Evolutionary conservation across 2,797 vertebrate genomes (phyloP), one percentile per base, ranked within the genome.

Genomic region (Lutjanus argentimaculatus): DNA sequence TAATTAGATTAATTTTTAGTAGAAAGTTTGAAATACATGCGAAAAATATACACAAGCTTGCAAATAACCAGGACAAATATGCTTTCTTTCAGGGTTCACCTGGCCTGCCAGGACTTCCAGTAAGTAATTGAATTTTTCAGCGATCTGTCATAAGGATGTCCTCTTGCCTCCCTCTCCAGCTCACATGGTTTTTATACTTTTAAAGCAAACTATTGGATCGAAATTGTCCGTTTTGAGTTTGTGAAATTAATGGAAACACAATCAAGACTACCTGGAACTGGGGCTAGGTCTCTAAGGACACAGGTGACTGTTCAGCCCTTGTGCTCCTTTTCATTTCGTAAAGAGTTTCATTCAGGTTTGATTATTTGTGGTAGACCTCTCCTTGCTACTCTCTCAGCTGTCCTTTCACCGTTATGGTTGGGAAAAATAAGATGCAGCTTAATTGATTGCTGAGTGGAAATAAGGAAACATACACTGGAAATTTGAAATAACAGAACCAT

Each of bases 71-170:
- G 17, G 7, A 1, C 1, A 12, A 13, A 42, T 63, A 8, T 65
- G 8, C 91, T 30, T 80, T 40, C 57, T 80, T 90, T 80, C 84
- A 99, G 98, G 98, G 97, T 22, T 82, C 90, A 13, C 94, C 96
- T 0, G 97, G 97, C 66, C 22, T 88, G 42, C 97, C 96, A 0
- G 97, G 98, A 80, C 17, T 93, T 30, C 92, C 93, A 1, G 96
- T 96, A 85, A 94, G 95, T 92, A 69, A 56, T 56, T 22, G 1
- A 77, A 56, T 12, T 45, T n/a, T 62, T 46, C 9, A 11, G n/a
- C 22, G 36, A 42, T 79, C 14, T 45, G 12, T 57, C 22, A 30
- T 36, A 6, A 67, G 7, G 30, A 21, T 10, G 13, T 53, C 16
- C 3, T 22, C 16, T 19, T 48, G 43, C 4, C 7, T 6, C 0